A percentile compares a stretch with the other conserved stretches of the same genome.
Evolutionary conservation across 2,113 vertebrate genomes (phyloP).

Genomic region (Chamaetylas fuelleborni): DNA sequence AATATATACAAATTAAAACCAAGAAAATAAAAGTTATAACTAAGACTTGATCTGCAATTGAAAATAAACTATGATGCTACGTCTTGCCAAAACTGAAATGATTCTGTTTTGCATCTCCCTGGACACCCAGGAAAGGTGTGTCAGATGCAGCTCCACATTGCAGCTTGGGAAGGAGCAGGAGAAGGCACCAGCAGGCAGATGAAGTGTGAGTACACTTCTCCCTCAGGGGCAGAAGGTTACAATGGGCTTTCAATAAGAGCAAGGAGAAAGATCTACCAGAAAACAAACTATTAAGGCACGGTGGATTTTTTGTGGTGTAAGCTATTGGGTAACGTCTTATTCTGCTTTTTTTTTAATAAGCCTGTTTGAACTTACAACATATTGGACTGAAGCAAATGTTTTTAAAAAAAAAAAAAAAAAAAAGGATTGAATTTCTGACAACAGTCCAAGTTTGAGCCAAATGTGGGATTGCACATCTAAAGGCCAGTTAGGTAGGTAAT

Average conservation of each 20-base stretch:
- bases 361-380: neutral
- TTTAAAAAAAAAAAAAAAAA: neutral
- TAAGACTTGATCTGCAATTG: neutral
- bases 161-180: neutral
- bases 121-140: neutral
- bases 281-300: neutral
- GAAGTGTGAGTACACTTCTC: rapidly evolving
- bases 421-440: neutral
- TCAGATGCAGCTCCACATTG: neutral
- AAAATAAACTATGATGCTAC: neutral
- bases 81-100: neutral
- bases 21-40: neutral
- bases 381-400: neutral
- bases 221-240: neutral
- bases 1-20: neutral
- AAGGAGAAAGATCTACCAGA: neutral
- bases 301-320: neutral
- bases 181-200: neutral
- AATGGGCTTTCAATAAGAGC: rapidly evolving
- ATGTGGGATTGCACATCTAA: neutral
- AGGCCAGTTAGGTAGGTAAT: neutral
- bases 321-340: neutral
- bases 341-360: neutral
- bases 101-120: neutral
- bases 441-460: neutral